These are phyloP conservation scores for Labia minor DNA, from an alignment of 2,888 invertebrate species.

Conservation along the genomic window DNA sequence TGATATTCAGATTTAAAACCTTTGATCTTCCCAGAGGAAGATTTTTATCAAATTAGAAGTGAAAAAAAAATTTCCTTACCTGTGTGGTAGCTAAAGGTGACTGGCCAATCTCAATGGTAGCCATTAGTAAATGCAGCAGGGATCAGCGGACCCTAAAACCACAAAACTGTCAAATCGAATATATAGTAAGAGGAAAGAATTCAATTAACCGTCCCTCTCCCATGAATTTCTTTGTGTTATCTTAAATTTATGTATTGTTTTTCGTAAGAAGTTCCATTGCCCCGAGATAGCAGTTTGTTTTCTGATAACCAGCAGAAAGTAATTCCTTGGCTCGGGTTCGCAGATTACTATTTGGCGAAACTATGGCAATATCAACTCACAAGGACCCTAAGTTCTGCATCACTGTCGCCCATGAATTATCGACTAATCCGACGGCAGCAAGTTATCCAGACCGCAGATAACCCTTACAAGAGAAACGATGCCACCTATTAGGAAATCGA, in stretches of 20 bases:
- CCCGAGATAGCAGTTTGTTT: background rate
- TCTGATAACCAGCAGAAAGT: background rate
- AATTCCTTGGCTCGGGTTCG: background rate
- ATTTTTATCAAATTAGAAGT: too few species aligned
- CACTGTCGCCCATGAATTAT: background rate
- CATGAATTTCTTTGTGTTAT: too few species aligned
- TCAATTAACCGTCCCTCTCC: background rate
- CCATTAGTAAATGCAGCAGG: slow-evolving; percentile 98
- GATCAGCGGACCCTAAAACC: slow-evolving; percentile 87
- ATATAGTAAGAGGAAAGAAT: slow-evolving; percentile 28
- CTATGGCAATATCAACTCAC: background rate
- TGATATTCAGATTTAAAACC: slow-evolving; percentile 32
- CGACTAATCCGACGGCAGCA: background rate
- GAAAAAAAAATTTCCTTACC: slow-evolving; percentile 33
- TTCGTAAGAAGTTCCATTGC: too few species aligned
- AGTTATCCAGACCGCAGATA: background rate
- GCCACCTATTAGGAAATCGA: too few species aligned
- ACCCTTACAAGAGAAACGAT: background rate
- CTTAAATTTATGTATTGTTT: background rate
- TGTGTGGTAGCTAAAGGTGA: slow-evolving; percentile 32
- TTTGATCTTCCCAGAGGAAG: too few species aligned
- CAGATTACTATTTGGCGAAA: background rate
- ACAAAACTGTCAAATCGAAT: slow-evolving; percentile 38
- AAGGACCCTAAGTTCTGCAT: background rate
- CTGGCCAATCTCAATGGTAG: slow-evolving; percentile 68